Base-by-base conservation (phyloP, 2,113 vertebrate genomes). In the Hepsetus odoe region DNA sequence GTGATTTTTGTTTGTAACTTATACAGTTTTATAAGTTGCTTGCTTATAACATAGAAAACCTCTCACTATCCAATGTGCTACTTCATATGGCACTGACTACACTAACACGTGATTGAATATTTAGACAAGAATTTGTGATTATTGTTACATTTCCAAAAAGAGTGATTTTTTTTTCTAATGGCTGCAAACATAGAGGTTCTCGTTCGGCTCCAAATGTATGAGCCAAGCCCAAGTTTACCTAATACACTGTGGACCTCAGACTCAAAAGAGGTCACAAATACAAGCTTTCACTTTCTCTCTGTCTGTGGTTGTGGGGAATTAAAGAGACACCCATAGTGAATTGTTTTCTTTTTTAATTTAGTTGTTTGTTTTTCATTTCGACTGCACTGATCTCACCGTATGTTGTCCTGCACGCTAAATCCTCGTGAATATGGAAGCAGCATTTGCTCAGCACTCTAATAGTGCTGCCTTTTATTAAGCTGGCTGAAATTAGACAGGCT, bases 341-440 rank as follows among this genome's bases (percentile, higher is more conserved):
- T 74, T 46, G 44, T 83, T 91, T 88, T 88, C 5, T 66, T 72
- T 72, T 30, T 64, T 62, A 88, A 89, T 91, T 87, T 88, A 87
- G 4, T 24, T 18, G 33, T 85, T 87, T 84, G 66, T 44, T 65
- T 68, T 64, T 33, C 51, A 33, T 58, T 59, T 38, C 42, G 42
- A 67, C 33, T 35, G 65, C 73, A 67, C 35, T 59, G 71, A 59
- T 68, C 30, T 53, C 68, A 83, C 82, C 91, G 91, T 91, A 91
- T 91, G 91, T 87, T 73, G 73, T 4, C 22, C 69, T 80, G 72
- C 76, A 88, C 81, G 70, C 61, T 84, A 91, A 92, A 91, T 92
- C 88, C 90, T 88, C 59, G 65, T 83, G 79, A 88, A 90, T 82
- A 80, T 77, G 82, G 51, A 42, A 14, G 69, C 65, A 42, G 58